Evolutionary conservation across 2,113 vertebrate genomes (phyloP).

Genomic region (Nannospalax galili): DNA sequence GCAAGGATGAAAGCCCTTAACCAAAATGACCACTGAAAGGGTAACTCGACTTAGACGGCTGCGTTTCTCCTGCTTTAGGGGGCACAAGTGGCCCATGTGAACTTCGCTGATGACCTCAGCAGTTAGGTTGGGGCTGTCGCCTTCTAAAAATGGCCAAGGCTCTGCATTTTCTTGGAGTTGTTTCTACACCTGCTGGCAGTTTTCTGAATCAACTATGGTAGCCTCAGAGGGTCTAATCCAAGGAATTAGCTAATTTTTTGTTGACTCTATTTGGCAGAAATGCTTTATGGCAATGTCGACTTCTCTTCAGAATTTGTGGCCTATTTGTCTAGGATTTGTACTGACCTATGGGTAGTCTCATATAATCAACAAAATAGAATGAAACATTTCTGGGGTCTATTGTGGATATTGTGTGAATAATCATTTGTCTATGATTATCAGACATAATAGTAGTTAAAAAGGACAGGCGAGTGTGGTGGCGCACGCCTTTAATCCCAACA

Average conservation of each 20-base stretch:
- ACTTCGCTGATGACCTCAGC: slow-evolving; percentile 73
- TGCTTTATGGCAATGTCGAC: not conserved
- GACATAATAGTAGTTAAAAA: not conserved
- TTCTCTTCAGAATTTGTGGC: not conserved
- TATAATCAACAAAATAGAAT: not conserved
- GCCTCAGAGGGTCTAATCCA: not conserved
- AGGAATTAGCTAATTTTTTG: not conserved
- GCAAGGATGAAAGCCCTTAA: not conserved
- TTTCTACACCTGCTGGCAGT: slow-evolving; percentile 52
- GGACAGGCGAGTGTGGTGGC: too few relatives aligned
- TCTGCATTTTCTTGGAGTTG: not conserved
- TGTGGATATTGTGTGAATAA: not conserved
- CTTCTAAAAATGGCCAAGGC: slow-evolving; percentile 31
- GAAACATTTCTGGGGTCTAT: not conserved
- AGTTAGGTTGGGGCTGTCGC: slow-evolving; percentile 76
- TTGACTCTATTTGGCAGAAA: not conserved
- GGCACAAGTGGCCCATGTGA: not conserved
- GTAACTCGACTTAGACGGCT: slow-evolving; percentile 52
- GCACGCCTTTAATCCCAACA: too few relatives aligned
- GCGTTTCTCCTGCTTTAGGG: slow-evolving; percentile 44
- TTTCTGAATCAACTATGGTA: not conserved
- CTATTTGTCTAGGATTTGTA: not conserved
- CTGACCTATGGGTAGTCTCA: not conserved
- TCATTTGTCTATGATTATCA: not conserved
- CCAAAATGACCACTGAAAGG: slow-evolving; percentile 27